Conservation (phyloP, 1,140 invertebrate species). For the Choristoneura fumiferana region DNA sequence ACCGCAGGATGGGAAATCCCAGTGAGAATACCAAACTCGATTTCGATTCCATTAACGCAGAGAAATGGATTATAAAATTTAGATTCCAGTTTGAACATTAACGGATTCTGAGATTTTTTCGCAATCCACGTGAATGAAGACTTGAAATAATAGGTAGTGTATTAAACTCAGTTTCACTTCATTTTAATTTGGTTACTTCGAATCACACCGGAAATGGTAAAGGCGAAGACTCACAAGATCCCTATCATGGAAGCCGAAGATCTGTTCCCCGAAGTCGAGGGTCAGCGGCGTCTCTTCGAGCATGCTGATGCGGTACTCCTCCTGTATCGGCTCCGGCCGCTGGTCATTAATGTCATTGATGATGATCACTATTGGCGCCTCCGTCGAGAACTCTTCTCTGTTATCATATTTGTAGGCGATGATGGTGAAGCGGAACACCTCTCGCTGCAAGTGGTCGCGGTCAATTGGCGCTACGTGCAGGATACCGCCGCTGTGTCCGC, state of each 20-base stretch:
- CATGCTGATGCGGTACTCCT: conserved; percentile 55
- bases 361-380: conserved; percentile 68
- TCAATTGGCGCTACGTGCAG: conserved; percentile 75
- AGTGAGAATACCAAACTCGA: no score
- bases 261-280: conserved; percentile 50
- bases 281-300: conserved; percentile 70
- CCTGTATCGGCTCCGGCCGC: conserved; percentile 57
- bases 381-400: conserved; percentile 39
- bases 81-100: no score
- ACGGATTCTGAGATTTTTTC: no score
- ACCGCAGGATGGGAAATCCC: no score
- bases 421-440: conserved; percentile 75
- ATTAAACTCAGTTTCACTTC: no score
- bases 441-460: conserved; percentile 72
- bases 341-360: conserved; percentile 80
- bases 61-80: no score
- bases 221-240: conserved; percentile 73
- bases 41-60: no score
- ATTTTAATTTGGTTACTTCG: no score
- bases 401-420: conserved; percentile 77
- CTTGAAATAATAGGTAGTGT: no score
- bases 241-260: conserved; percentile 75
- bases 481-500: conserved; percentile 53
- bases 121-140: no score
- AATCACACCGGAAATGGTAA: no score